Base-by-base conservation (phyloP, 2,888 invertebrate genomes). In the Podotricha telesiphe region DNA sequence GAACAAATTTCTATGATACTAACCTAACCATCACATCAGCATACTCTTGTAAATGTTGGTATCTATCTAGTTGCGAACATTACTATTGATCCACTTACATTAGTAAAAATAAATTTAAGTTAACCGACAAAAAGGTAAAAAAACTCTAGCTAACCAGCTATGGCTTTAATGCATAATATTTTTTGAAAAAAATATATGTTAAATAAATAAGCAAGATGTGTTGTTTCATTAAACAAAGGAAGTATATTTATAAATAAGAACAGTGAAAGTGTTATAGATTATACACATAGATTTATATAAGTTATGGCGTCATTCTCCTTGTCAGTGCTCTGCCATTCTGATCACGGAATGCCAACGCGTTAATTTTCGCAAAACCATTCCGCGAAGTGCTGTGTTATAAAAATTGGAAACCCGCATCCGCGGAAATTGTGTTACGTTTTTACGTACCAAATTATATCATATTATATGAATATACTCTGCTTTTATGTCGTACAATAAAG, bases 271-370 rank as follows among this genome's bases (percentile, higher is more conserved):
- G n/a, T n/a, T n/a, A n/a, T n/a, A n/a, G n/a, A n/a, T n/a, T n/a
- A 53, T 34, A 42, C 34, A 42, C 10, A 22, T 13, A 40, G 6
- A 58, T 20, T n/a, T 22, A 58, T 42, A n/a, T n/a, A 45, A 42
- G 10, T n/a, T 10, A 59, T 22, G 22, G 11, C n/a, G 10, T 45
- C 8, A 20, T 20, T 42, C 19, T 40, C 19, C 20, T 22, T n/a
- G 62, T 28, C 61, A 45, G 45, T 28, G 17, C 28, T 34, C 62
- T 34, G 17, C 34, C 28, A 71, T 45, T 50, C 64, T 58, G 58
- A 42, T 68, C 51, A 68, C 64, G 68, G 48, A 69, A 65, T 69
- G 65, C 53, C 45, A 53, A 65, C 65, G 37, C 53, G 59, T 65
- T 68, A 42, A 58, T 59, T 59, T 58, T 53, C 45, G 34, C 50